Base-by-base conservation (phyloP, 2,113 vertebrate species). In the Nibea albiflora region DNA sequence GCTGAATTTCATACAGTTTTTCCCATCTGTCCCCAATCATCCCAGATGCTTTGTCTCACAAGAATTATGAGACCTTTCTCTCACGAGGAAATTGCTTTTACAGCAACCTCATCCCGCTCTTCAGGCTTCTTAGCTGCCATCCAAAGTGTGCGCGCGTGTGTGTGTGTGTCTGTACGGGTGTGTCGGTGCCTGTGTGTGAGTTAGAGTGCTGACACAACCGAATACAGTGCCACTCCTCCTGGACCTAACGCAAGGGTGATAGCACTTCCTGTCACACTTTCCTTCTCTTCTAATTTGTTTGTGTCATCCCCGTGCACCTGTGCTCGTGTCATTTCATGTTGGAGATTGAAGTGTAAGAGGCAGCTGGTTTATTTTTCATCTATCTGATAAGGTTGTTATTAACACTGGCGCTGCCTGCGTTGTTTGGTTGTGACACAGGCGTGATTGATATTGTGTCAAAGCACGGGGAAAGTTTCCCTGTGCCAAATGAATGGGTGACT, bases 31-130 rank as follows among this genome's bases (percentile, higher is more conserved):
- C 76, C 75, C 74, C 54, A 39, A 76, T 82, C 78, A 80, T 90
- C 77, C 80, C 80, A 75, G 78, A 91, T 88, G 87, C 80, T 91
- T 88, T 71, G 20, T 90, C 89, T 89, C 83, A 70, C 73, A 84
- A 88, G 86, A 92, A 86, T 90, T 88, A 90, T 89, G 90, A 90
- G 86, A 70, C 76, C 85, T 85, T 88, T 92, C 86, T 79, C 83
- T 90, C 83, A 74, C 84, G 85, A 85, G 83, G 86, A 91, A 93
- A 92, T 91, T 91, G 90, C 86, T 91, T 90, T 84, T 88, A 88
- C 85, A 88, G 91, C 78, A 81, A 86, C 73, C 89, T 89, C 83
- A 82, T 82, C 83, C 79, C 11, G 4, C 86, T 80, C 78, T 75
- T 89, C 62, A 61, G 83, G 76, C 83, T 86, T 20, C 79, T 80